A percentile compares a stretch with the other conserved stretches of the same genome.
Evolutionary conservation across 2,888 invertebrate genomes (phyloP).

Genomic region (Microplitis manilae): DNA sequence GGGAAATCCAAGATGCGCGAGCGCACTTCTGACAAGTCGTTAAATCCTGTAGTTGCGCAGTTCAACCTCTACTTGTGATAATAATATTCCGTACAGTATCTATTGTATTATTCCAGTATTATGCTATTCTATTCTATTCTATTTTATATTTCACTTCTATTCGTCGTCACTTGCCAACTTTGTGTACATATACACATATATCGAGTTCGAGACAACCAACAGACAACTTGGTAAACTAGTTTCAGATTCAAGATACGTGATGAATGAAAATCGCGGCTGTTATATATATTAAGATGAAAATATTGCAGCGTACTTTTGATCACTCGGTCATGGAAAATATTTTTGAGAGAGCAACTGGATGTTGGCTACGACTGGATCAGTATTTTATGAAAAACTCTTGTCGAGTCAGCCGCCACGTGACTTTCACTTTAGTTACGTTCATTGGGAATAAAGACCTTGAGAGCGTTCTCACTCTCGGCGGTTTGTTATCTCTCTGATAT

Average conservation of each 20-base stretch:
- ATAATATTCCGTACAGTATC: neutral
- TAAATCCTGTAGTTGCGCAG: constrained; percentile 63
- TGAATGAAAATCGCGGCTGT: too few species aligned
- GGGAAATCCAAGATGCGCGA: constrained; percentile 65
- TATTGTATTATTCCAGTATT: neutral
- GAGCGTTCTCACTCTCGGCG: constrained; percentile 1
- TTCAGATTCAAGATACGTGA: too few species aligned
- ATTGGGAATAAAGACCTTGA: constrained; percentile 55
- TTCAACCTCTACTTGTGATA: constrained; percentile 39
- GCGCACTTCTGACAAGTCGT: constrained; percentile 62
- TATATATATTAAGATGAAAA: too few species aligned
- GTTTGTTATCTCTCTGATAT: constrained; percentile 24
- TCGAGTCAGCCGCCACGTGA: constrained; percentile 52
- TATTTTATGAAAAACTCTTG: constrained; percentile 22
- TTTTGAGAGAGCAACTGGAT: neutral
- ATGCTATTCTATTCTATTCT: neutral
- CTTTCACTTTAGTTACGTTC: constrained; percentile 59
- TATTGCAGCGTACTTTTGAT: neutral
- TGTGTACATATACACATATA: too few species aligned
- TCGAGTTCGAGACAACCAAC: too few species aligned
- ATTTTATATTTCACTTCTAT: neutral
- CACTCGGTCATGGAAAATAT: neutral
- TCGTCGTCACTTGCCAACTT: neutral
- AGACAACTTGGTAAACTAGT: too few species aligned
- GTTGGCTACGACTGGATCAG: neutral